These are phyloP conservation scores for Platyscapa corneri DNA, from an alignment of 1,140 invertebrate species.

Conservation along the genomic window DNA sequence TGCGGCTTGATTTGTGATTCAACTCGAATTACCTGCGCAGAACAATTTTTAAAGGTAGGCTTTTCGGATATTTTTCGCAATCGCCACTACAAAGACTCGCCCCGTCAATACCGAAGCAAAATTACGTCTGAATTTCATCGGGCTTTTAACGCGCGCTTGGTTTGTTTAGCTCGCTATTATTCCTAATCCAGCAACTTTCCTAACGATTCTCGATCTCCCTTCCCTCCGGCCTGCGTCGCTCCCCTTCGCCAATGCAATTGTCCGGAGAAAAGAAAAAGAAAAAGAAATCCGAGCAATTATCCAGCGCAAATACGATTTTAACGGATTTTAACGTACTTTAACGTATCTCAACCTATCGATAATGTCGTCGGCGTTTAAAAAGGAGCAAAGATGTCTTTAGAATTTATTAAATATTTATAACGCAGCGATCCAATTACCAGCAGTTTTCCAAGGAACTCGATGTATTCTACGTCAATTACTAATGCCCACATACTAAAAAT, in stretches of 20 bases:
- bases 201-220: too few species aligned
- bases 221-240: too few species aligned
- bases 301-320: not conserved
- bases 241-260: too few species aligned
- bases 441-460: not conserved
- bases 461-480: slow-evolving; percentile 3
- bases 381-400: slow-evolving; percentile 5
- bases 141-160: too few species aligned
- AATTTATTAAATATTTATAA: slow-evolving; percentile 21
- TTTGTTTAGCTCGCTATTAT: too few species aligned
- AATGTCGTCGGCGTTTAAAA: not conserved
- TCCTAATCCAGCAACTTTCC: too few species aligned
- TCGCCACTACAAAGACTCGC: not conserved
- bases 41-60: not conserved
- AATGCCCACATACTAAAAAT: slow-evolving; percentile 24
- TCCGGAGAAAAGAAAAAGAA: too few species aligned
- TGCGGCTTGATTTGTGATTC: not conserved
- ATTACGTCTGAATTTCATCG: too few species aligned
- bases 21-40: not conserved
- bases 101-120: too few species aligned
- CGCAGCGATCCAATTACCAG: not conserved
- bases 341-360: not conserved
- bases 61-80: slow-evolving; percentile 10
- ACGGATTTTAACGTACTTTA: too few species aligned
- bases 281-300: not conserved